phyloP scores from a whole-genome alignment of 2,113 vertebrate genomes.

The Vireo altiloquus region DNA sequence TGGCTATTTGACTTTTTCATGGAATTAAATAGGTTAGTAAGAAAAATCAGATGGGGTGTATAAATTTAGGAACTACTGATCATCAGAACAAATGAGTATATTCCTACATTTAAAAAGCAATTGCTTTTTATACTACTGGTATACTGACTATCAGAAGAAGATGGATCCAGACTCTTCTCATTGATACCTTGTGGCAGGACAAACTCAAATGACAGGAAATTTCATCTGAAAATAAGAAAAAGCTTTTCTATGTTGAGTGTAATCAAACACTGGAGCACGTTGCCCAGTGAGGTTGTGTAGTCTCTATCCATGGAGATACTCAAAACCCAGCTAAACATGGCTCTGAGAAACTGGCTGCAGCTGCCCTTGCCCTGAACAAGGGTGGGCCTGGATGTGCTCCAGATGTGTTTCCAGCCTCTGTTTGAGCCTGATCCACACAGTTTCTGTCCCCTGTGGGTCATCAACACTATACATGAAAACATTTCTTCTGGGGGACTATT shows the following conservation, averaged over 20 bases:
- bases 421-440: not conserved
- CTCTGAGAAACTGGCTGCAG: not conserved
- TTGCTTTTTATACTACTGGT: not conserved
- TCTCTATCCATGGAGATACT: not conserved
- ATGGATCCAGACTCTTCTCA: not conserved
- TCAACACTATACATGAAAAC: not conserved
- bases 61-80: not conserved
- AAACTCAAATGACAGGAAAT: not conserved
- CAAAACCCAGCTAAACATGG: not conserved
- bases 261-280: not conserved
- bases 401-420: not conserved
- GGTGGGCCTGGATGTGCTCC: not conserved
- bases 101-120: not conserved
- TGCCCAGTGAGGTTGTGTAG: not conserved
- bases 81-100: not conserved
- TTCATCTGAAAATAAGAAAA: not conserved
- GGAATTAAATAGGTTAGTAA: not conserved
- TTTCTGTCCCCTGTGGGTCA: not conserved
- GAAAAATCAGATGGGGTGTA: not conserved
- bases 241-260: not conserved
- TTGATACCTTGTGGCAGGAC: not conserved
- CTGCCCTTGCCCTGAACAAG: not conserved
- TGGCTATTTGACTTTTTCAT: not conserved
- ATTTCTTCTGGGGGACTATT: not conserved
- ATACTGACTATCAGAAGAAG: not conserved